Conservation (phyloP, 2,113 vertebrate species). For the Peromyscus polionotus region DNA sequence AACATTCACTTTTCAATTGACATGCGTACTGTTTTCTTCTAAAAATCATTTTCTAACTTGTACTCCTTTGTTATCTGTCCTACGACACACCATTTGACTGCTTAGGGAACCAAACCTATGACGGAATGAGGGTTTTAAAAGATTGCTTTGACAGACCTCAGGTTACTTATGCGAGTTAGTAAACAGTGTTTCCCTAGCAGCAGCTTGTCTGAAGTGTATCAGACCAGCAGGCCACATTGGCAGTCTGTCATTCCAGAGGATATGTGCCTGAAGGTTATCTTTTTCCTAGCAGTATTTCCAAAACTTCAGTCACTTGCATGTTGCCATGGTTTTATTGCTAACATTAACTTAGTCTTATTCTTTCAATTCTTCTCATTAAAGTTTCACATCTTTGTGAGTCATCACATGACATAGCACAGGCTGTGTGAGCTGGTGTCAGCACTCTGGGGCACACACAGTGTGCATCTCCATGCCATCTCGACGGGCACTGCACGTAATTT, state of each 20-base stretch:
- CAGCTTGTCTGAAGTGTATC: neutral
- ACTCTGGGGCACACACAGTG: neutral
- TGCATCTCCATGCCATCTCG: neutral
- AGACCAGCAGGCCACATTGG: neutral
- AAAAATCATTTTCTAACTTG: neutral
- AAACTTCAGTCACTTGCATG: neutral
- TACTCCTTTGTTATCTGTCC: neutral
- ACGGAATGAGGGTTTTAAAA: neutral
- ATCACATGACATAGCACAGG: neutral
- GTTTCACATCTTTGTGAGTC: neutral
- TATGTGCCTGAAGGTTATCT: neutral
- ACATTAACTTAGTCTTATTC: neutral
- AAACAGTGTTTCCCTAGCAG: neutral
- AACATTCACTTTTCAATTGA: conserved; percentile 25
- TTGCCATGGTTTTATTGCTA: conserved; percentile 18
- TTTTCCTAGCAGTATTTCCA: neutral
- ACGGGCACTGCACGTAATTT: neutral
- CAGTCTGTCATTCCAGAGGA: neutral
- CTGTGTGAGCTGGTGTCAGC: neutral
- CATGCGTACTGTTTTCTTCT: neutral
- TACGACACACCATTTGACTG: neutral
- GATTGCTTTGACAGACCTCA: neutral
- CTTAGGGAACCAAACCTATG: neutral
- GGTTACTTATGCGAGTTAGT: neutral
- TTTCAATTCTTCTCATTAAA: conserved; percentile 5